These are phyloP conservation scores for Temnothorax rugatulus DNA, from an alignment of 2,888 invertebrate genomes.

Conservation along the genomic window DNA sequence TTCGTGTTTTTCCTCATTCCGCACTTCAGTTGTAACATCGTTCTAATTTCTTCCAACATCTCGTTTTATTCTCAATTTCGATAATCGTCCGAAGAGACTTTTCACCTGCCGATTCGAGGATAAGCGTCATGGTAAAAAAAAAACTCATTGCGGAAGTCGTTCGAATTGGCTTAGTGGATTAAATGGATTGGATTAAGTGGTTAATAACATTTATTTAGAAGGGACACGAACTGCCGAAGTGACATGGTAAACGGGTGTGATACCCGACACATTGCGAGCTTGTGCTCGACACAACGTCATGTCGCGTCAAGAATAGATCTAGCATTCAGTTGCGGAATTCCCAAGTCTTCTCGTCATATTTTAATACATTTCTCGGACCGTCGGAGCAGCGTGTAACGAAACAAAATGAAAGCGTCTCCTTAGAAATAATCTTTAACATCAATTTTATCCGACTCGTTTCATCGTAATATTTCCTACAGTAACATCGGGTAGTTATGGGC, in stretches of 20 bases:
- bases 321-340: slow-evolving; percentile 11
- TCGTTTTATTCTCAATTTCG: background rate
- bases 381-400: background rate
- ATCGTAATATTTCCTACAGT: background rate
- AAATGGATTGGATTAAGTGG: slow-evolving; percentile 17
- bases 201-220: slow-evolving; percentile 36
- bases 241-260: slow-evolving; percentile 1
- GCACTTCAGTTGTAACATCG: background rate
- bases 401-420: background rate
- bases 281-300: background rate
- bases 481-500: background rate
- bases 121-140: background rate
- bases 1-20: background rate
- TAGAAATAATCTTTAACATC: background rate
- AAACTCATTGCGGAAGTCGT: background rate
- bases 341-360: background rate
- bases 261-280: background rate
- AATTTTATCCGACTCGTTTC: background rate
- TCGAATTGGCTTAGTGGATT: slow-evolving; percentile 14
- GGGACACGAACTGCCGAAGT: background rate
- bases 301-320: slow-evolving; percentile 30
- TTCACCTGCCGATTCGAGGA: background rate
- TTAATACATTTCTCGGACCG: background rate
- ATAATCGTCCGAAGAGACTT: background rate
- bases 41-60: background rate